phyloP scores from a whole-genome alignment of 2,888 invertebrate species.

The Watsonalla binaria region DNA sequence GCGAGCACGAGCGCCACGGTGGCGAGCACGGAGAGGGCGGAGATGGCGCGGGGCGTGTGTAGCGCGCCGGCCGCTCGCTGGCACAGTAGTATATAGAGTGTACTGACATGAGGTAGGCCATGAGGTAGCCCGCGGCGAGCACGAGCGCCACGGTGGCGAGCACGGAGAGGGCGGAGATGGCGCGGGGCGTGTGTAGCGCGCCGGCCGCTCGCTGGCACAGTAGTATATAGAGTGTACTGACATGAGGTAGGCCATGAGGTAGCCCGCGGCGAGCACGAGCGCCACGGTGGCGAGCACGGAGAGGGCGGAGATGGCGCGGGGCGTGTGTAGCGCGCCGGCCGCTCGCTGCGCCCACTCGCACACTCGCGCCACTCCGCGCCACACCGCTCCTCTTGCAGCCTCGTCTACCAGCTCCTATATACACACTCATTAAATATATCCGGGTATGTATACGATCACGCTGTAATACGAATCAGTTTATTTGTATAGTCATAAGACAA shows the following conservation, averaged over 20 bases:
- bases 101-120: slow-evolving; percentile 82
- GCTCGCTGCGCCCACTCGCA: slow-evolving; percentile 84
- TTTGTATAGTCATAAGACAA: too few relatives aligned
- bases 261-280: slow-evolving; percentile 85
- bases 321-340: slow-evolving; percentile 84
- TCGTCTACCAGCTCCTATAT: slow-evolving; percentile 86
- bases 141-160: slow-evolving; percentile 87
- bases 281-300: slow-evolving; percentile 88
- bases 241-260: slow-evolving; percentile 87
- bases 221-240: slow-evolving; percentile 45
- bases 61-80: too few relatives aligned
- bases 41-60: too few relatives aligned
- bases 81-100: slow-evolving; percentile 36
- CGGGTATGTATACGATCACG: not conserved
- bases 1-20: too few relatives aligned
- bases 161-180: slow-evolving; percentile 88
- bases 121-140: slow-evolving; percentile 86
- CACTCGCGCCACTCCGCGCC: slow-evolving; percentile 82
- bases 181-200: slow-evolving; percentile 86
- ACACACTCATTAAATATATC: not conserved
- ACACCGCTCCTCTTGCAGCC: slow-evolving; percentile 85
- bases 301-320: slow-evolving; percentile 87
- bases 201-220: slow-evolving; percentile 24
- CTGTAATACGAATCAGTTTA: too few relatives aligned
- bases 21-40: too few relatives aligned